phyloP scores from a whole-genome alignment of 2,888 invertebrate genomes.

The Rhagonycha lutea region DNA sequence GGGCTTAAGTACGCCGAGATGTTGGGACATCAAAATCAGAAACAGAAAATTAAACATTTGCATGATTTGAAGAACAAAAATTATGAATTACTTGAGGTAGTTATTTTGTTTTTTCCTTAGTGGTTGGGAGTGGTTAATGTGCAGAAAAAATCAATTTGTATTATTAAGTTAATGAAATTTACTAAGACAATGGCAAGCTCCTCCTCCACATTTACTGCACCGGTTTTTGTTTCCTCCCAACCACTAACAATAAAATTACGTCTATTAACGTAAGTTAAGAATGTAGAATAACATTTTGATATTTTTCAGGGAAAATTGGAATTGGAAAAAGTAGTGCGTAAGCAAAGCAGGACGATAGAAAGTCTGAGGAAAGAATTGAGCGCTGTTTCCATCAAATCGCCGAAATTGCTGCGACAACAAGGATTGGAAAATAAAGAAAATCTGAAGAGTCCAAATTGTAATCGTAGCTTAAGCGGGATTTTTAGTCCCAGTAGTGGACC shows the following conservation, averaged over 20 bases:
- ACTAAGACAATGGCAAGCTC: too few relatives aligned
- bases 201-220: too few relatives aligned
- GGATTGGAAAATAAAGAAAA: conserved; percentile 57
- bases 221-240: too few relatives aligned
- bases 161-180: too few relatives aligned
- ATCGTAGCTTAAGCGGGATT: conserved; percentile 44
- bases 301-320: conserved; percentile 45
- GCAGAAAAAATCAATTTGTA: too few relatives aligned
- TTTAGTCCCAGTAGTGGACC: conserved; percentile 55
- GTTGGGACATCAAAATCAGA: conserved; percentile 68
- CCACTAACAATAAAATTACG: too few relatives aligned
- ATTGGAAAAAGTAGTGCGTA: conserved; percentile 42
- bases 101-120: not conserved
- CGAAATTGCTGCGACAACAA: conserved; percentile 47
- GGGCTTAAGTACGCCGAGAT: conserved; percentile 62
- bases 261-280: not conserved
- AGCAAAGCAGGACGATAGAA: conserved; percentile 52
- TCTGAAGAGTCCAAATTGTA: conserved; percentile 50
- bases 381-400: conserved; percentile 41
- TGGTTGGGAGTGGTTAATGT: too few relatives aligned
- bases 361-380: conserved; percentile 50
- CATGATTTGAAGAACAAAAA: conserved; percentile 56
- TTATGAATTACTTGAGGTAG: conserved; percentile 55
- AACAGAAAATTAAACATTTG: conserved; percentile 66
- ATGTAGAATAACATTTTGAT: not conserved